A percentile compares a stretch with the other conserved stretches of the same genome.
Conservation (phyloP, 1,140 invertebrate genomes). For the Megathymus violae region DNA sequence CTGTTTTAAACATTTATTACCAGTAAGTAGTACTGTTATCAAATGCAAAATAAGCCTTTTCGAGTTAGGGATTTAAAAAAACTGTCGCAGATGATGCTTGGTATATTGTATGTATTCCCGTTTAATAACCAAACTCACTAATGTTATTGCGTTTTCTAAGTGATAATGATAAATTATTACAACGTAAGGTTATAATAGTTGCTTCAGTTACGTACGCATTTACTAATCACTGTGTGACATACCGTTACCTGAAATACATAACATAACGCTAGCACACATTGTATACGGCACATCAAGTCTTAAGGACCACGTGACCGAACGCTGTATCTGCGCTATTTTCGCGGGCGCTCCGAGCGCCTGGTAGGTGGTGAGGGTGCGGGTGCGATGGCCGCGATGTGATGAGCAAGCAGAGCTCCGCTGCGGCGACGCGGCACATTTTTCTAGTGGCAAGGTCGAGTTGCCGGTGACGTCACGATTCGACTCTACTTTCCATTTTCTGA, state of each 20-base stretch:
- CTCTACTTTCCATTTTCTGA: slow-evolving; percentile 72
- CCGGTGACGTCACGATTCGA: slow-evolving; percentile 71
- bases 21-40: no score
- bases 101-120: no score
- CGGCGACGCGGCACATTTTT: slow-evolving; percentile 81
- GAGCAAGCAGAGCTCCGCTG: slow-evolving; percentile 67
- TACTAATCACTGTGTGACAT: no score
- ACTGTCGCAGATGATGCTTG: no score
- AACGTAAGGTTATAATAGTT: no score
- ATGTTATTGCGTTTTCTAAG: no score
- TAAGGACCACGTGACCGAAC: slow-evolving; percentile 21
- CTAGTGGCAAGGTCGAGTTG: slow-evolving; percentile 77
- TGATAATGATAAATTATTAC: no score
- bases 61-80: no score
- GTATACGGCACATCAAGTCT: not conserved
- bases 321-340: slow-evolving; percentile 20
- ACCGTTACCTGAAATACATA: not conserved
- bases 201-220: no score
- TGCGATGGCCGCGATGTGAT: slow-evolving; percentile 66
- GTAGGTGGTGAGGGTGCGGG: slow-evolving; percentile 39
- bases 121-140: no score
- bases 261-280: not conserved
- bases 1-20: not conserved
- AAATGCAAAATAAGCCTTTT: no score
- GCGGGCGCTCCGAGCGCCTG: slow-evolving; percentile 3